Conservation (phyloP, 2,113 vertebrate genomes). For the Cercopithecus mona region DNA sequence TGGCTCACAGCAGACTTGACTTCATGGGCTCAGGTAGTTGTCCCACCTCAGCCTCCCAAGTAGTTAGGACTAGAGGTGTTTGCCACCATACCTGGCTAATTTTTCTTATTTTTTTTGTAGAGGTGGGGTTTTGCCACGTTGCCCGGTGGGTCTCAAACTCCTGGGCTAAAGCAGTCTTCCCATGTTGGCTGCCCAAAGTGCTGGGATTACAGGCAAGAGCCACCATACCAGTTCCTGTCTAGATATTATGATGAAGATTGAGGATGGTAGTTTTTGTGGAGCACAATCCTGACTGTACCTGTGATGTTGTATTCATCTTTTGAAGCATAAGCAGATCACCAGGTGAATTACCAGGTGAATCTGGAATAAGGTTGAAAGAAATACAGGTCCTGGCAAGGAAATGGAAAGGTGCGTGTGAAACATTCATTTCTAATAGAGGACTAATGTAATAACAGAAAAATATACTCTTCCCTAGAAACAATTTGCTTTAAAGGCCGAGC, state of each 20-base stretch:
- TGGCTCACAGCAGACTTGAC: too few species aligned
- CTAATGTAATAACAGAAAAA: slow-evolving; percentile 3
- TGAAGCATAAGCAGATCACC: neutral
- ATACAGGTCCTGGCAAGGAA: neutral
- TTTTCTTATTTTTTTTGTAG: too few species aligned
- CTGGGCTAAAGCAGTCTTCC: too few species aligned
- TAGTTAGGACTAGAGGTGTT: too few species aligned
- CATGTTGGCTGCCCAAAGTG: too few species aligned
- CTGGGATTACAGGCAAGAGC: too few species aligned
- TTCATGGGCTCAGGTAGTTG: too few species aligned
- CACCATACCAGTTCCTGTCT: too few species aligned
- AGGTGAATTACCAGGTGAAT: neutral
- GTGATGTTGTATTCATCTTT: neutral
- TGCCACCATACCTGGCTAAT: too few species aligned
- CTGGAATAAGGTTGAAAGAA: neutral
- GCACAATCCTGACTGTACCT: neutral
- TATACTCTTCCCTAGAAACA: neutral
- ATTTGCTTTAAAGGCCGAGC: neutral
- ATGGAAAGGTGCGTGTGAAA: neutral
- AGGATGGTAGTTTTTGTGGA: neutral
- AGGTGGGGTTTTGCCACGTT: too few species aligned
- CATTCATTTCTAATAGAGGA: neutral
- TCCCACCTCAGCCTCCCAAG: too few species aligned
- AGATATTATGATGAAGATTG: neutral
- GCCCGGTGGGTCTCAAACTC: too few species aligned